These are phyloP conservation scores for Galagoides demidoff DNA, from an alignment of 2,797 vertebrate genomes.

Conservation along the genomic window DNA sequence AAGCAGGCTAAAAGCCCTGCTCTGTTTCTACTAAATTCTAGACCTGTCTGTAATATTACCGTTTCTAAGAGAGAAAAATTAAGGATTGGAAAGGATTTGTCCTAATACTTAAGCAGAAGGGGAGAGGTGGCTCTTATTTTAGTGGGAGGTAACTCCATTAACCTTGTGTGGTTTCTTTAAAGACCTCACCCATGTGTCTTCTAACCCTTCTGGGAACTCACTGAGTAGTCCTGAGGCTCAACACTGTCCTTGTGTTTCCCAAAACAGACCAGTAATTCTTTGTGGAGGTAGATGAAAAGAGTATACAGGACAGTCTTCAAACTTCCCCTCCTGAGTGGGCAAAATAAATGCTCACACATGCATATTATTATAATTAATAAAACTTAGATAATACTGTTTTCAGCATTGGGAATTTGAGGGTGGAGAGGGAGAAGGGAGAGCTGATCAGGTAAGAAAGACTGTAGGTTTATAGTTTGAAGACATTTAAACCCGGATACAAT, in stretches of 20 bases:
- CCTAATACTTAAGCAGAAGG: neutral
- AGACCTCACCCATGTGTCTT: neutral
- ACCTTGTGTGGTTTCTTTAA: neutral
- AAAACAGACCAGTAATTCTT: neutral
- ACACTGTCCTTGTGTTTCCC: neutral
- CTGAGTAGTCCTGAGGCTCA: neutral
- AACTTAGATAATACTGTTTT: neutral
- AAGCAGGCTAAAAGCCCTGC: neutral
- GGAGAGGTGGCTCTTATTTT: neutral
- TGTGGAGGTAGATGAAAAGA: neutral
- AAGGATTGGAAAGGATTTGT: neutral
- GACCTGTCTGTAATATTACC: neutral
- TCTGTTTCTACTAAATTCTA: neutral
- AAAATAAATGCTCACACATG: neutral
- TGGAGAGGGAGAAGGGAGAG: neutral
- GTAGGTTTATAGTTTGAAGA: neutral
- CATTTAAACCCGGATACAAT: neutral
- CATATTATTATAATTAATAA: neutral
- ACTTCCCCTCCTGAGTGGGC: neutral
- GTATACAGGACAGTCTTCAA: neutral
- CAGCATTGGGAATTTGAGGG: slow-evolving; percentile 21
- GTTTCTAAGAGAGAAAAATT: neutral
- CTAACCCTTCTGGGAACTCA: neutral
- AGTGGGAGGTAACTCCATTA: neutral
- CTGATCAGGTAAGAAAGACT: neutral